These are phyloP conservation scores for Glareola pratincola DNA, from an alignment of 2,113 vertebrate species.

Conservation along the genomic window DNA sequence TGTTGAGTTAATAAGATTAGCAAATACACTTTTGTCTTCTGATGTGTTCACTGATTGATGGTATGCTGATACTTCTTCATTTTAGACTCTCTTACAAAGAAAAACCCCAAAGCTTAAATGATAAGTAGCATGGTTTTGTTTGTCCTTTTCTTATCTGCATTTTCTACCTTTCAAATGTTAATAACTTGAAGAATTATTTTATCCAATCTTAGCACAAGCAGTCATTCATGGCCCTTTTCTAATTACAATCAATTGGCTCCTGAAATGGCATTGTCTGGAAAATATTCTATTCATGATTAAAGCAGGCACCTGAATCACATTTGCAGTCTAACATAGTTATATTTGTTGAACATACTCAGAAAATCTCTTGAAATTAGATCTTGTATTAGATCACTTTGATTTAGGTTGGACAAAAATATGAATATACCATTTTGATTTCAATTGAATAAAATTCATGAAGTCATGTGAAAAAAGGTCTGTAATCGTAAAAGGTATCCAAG, in stretches of 20 bases:
- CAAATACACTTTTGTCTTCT: not conserved
- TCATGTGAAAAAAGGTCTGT: not conserved
- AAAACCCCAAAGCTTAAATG: not conserved
- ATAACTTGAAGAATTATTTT: not conserved
- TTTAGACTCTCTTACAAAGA: not conserved
- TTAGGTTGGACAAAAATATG: not conserved
- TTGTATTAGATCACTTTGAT: not conserved
- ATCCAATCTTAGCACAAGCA: not conserved
- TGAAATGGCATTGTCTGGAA: not conserved
- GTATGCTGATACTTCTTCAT: not conserved
- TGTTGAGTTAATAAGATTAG: not conserved
- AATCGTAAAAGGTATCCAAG: not conserved
- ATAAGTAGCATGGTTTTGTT: not conserved
- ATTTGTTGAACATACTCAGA: not conserved
- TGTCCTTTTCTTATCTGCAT: not conserved
- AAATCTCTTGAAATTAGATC: not conserved
- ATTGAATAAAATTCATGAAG: not conserved
- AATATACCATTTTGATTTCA: not conserved
- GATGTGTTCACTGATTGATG: not conserved
- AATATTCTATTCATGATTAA: not conserved
- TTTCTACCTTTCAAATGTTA: conserved; percentile 9
- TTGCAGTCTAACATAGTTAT: not conserved
- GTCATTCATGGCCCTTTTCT: not conserved
- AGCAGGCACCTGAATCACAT: not conserved
- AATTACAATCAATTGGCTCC: not conserved